phyloP scores from a whole-genome alignment of 2,888 invertebrate species.

The Ganaspis brasiliensis region DNA sequence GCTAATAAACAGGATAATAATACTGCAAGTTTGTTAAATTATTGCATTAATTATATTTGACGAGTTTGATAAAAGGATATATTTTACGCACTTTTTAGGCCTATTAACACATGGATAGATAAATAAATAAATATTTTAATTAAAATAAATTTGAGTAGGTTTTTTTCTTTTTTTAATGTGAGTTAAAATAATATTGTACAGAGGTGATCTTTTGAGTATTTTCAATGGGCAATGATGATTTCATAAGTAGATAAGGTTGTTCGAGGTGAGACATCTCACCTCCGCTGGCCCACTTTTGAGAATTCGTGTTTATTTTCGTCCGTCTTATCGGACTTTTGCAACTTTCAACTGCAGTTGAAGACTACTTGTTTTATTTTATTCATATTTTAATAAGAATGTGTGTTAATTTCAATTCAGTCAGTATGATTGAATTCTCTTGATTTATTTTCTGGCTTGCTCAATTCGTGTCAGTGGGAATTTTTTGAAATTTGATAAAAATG shows the following conservation, averaged over 20 bases:
- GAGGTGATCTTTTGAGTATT: background rate
- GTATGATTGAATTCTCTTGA: no score
- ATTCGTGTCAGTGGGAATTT: no score
- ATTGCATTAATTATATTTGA: no score
- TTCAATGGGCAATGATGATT: conserved; percentile 18
- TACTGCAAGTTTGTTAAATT: background rate
- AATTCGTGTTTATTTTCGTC: conserved; percentile 21
- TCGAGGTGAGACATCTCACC: conserved; percentile 6
- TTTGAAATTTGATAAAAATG: no score
- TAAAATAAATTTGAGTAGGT: no score
- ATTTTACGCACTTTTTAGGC: no score
- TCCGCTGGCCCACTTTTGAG: conserved; percentile 11
- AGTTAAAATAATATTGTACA: background rate
- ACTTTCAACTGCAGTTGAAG: background rate
- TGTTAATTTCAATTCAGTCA: no score
- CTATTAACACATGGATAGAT: no score
- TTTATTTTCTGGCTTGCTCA: no score
- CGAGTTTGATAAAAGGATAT: no score
- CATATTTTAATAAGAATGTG: background rate
- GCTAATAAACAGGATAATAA: conserved; percentile 5
- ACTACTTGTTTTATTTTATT: background rate
- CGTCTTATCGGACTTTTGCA: conserved; percentile 25
- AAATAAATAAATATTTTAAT: no score
- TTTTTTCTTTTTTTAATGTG: background rate
- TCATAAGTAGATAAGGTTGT: conserved; percentile 26